Evolutionary conservation across 2,888 invertebrate species (phyloP), one percentile per base, ranked within the genome.

Genomic region (Ctenicera cuprea): DNA sequence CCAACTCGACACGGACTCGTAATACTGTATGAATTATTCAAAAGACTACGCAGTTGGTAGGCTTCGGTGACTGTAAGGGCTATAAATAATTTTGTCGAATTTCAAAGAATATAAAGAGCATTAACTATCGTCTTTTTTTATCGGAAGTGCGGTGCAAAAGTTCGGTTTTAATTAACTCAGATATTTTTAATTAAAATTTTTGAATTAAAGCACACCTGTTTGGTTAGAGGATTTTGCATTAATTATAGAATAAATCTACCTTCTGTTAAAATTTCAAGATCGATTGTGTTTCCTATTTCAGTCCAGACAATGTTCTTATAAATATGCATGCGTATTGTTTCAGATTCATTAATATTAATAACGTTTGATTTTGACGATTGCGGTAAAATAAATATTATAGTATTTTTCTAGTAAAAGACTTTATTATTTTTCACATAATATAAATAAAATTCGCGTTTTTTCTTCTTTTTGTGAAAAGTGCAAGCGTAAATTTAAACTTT

Each of bases 201-300:
- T 54, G 41, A 66, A 54, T 41, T 52, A 66, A 52, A 66, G 38
- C 45, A 41, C 66, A 66, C 66, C 66, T 66, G 66, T 66, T 52
- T 54, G 37, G 61, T 22, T 41, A 18, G 16, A 4, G 37, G 57
- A 14, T 30, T 64, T 64, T 50, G 64, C 64, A 64, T 50, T 33
- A 30, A 37, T 64, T 50, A 50, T 18, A 48, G 22, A 64, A 33
- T 33, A 48, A 48, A 33, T 26, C 48, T n/a, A 33, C 7, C 18
- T 57, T 57, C n/a, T 16, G 33, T 57, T 37, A 14, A 14, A 57
- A 33, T 14, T 33, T 57, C 16, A 33, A 57, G 18, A 57, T 57
- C 57, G 57, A 30, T 16, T 3, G 8, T 12, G 50, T 2, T 22
- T 20, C 1, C 9, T 33, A 33, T 33, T 33, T 9, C 33, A 22